Evolutionary conservation across 2,888 invertebrate genomes (phyloP).

Genomic region (Eupeodes latifasciatus): DNA sequence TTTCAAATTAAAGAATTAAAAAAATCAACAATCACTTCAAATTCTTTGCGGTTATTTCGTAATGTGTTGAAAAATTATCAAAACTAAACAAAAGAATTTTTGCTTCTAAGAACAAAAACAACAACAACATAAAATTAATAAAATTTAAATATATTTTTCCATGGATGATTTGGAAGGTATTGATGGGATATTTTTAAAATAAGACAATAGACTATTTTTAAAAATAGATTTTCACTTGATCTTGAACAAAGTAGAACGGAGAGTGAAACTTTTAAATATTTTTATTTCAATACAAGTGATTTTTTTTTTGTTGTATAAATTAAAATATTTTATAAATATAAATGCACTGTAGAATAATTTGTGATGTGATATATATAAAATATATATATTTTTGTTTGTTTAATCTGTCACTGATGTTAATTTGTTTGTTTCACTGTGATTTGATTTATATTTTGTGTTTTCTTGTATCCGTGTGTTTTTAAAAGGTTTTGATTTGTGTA

Average conservation of each 20-base stretch:
- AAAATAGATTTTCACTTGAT: conserved; percentile 76
- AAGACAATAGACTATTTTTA: conserved; percentile 68
- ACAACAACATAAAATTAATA: conserved; percentile 6
- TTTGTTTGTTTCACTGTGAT: conserved; percentile 51
- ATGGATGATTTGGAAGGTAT: conserved; percentile 21
- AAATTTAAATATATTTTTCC: conserved; percentile 29
- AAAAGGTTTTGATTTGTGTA: conserved; percentile 32
- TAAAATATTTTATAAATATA: conserved; percentile 17
- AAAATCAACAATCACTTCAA: conserved; percentile 34
- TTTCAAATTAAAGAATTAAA: conserved; percentile 10
- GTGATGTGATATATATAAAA: conserved; percentile 10
- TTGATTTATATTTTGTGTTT: conserved; percentile 26
- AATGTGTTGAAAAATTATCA: conserved; percentile 47
- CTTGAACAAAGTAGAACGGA: conserved; percentile 67
- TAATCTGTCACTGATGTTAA: conserved; percentile 60
- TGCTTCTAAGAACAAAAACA: background rate
- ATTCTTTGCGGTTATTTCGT: conserved; percentile 36
- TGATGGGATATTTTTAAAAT: conserved; percentile 38
- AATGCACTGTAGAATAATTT: conserved; percentile 38
- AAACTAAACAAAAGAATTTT: conserved; percentile 56
- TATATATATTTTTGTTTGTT: conserved; percentile 19
- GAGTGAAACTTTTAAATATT: conserved; percentile 60
- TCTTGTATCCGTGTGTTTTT: conserved; percentile 41
- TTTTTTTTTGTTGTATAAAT: conserved; percentile 23
- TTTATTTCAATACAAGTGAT: conserved; percentile 23